Percentiles rank a stretch among this genome's conserved stretches.
These are phyloP conservation scores for Ceratina japonica DNA, from an alignment of 1,140 invertebrate genomes.

Conservation along the genomic window DNA sequence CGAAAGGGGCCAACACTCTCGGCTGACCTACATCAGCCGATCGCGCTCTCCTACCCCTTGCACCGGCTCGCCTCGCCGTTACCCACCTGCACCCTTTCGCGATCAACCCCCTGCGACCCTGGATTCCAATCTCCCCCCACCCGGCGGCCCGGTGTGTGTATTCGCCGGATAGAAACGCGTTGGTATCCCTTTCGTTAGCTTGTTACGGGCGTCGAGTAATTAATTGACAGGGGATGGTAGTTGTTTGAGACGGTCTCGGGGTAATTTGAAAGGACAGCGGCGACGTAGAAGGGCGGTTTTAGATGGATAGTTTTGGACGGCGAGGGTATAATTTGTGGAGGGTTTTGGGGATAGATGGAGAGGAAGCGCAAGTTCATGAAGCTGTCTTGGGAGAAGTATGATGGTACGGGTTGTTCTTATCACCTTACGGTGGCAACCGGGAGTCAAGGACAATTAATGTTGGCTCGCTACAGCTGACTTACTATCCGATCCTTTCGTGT, in stretches of 20 bases:
- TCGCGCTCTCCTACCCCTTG: slow-evolving; percentile 49
- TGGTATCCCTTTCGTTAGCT: background rate
- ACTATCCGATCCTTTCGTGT: background rate
- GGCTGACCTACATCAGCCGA: slow-evolving; percentile 71
- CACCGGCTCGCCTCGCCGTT: slow-evolving; percentile 44
- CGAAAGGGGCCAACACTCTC: slow-evolving; percentile 72
- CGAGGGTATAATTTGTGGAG: background rate
- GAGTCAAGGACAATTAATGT: slow-evolving; percentile 9
- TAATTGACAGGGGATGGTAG: background rate
- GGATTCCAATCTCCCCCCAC: background rate
- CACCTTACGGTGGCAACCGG: background rate
- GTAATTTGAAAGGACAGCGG: background rate
- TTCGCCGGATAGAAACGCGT: background rate
- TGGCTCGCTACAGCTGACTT: background rate
- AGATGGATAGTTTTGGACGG: background rate
- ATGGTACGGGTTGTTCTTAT: background rate
- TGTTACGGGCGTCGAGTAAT: background rate
- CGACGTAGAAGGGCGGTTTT: background rate
- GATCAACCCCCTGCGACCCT: slow-evolving; percentile 13
- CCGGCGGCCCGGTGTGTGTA: too few species aligned
- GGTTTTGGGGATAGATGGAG: background rate
- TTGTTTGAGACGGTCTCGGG: background rate
- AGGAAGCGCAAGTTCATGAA: background rate
- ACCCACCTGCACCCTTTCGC: slow-evolving; percentile 35
- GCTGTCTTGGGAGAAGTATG: background rate